Percentiles rank a stretch among this genome's conserved stretches.
Evolutionary conservation across 2,888 invertebrate species (phyloP).

Genomic region (Peribatodes rhomboidaria): DNA sequence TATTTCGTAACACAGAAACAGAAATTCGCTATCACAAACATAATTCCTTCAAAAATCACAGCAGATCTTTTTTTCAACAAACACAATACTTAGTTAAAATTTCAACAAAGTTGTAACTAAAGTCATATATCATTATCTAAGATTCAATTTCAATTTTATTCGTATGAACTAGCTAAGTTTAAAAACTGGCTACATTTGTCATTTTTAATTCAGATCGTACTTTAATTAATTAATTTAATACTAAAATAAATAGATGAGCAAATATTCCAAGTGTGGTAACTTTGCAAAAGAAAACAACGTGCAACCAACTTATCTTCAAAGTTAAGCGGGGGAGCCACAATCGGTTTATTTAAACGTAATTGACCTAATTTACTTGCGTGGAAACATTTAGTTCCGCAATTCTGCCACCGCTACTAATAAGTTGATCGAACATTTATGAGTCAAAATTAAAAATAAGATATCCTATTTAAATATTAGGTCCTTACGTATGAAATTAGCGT

Average conservation of each 20-base stretch:
- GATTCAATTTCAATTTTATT: too few species aligned
- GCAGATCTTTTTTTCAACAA: conserved; percentile 3
- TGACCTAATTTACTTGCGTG: too few species aligned
- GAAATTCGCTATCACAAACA: conserved; percentile 5
- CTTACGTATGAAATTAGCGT: too few species aligned
- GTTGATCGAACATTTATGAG: too few species aligned
- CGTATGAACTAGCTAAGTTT: neutral
- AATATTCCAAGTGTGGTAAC: conserved; percentile 13
- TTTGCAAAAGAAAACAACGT: neutral
- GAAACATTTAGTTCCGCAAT: too few species aligned
- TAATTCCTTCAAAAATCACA: conserved; percentile 2
- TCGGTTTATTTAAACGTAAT: too few species aligned
- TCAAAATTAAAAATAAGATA: too few species aligned
- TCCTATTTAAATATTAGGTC: too few species aligned
- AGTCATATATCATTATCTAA: neutral
- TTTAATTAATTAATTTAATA: neutral
- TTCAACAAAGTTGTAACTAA: neutral
- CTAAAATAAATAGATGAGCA: conserved; percentile 26
- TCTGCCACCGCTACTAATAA: too few species aligned
- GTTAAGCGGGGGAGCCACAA: neutral
- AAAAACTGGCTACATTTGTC: conserved; percentile 2
- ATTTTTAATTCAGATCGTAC: conserved; percentile 3
- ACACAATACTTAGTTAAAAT: neutral
- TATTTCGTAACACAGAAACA: conserved; percentile 1
- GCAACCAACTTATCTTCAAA: neutral